A percentile compares a stretch with the other conserved stretches of the same genome.
Evolutionary conservation across 2,888 invertebrate species (phyloP).

Genomic region (Macrostomum cliftonense): DNA sequence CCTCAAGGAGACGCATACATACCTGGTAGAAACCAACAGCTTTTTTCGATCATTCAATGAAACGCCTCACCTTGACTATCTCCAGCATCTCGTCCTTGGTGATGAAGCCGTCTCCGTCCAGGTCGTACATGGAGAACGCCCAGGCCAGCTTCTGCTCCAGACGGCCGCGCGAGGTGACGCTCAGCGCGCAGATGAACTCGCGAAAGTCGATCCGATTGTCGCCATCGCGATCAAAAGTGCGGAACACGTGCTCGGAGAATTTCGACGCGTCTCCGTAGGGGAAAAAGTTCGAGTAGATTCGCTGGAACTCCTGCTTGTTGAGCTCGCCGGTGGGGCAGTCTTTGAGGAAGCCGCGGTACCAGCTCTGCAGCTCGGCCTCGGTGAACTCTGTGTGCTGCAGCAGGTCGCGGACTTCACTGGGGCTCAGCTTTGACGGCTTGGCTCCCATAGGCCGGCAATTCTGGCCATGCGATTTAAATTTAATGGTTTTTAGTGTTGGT

Average conservation of each 20-base stretch:
- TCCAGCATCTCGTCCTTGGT: slow-evolving; percentile 94
- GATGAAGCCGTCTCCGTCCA: slow-evolving; percentile 93
- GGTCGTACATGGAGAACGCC: slow-evolving; percentile 98
- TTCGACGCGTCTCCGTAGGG: slow-evolving; percentile 75
- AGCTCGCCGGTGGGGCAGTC: slow-evolving; percentile 91
- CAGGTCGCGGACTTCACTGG: slow-evolving; percentile 63
- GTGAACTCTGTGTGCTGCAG: slow-evolving; percentile 18
- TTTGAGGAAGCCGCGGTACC: slow-evolving; percentile 92
- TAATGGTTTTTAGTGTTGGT: no score
- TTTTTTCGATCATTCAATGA: no score
- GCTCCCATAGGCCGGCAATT: slow-evolving; percentile 66
- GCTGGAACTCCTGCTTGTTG: slow-evolving; percentile 92
- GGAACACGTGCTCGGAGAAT: slow-evolving; percentile 94
- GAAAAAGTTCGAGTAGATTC: slow-evolving; percentile 95
- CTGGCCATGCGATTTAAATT: no score
- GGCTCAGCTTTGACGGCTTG: slow-evolving; percentile 93
- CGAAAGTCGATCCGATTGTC: slow-evolving; percentile 93
- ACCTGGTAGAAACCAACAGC: no score
- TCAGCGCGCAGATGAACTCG: slow-evolving; percentile 86
- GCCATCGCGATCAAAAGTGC: slow-evolving; percentile 66
- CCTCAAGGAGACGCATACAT: no score
- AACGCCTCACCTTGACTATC: slow-evolving; percentile 59
- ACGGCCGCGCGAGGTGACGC: slow-evolving; percentile 87
- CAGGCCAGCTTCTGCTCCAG: slow-evolving; percentile 91
- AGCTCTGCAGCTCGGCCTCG: slow-evolving; percentile 59